Base-by-base conservation (phyloP, 2,797 vertebrate genomes). In the Pseudotriccus pelzelni region DNA sequence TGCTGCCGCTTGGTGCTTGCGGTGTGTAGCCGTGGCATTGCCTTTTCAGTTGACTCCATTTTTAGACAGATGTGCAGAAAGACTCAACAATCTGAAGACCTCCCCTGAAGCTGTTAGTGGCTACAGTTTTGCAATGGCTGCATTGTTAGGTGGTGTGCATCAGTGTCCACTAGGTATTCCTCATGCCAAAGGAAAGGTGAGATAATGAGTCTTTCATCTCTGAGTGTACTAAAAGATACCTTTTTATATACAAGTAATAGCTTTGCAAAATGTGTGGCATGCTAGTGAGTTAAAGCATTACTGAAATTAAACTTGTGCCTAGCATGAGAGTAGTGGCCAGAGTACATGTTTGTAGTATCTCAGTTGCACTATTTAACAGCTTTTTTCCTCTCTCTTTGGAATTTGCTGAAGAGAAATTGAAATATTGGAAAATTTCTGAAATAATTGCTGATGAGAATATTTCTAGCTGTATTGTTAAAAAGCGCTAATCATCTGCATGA, bases 111-210 rank as follows among this genome's bases (percentile, higher is more conserved):
- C 99, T 37, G 99, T 99, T 91, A 99, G 99, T 63, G 99, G 99
- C 9, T 99, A 99, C 97, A 99, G 99, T 98, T 99, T 99, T 93
- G 99, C 99, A 14, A 99, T 99, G 99, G 99, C 99, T 32, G 99
- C 99, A 78, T 97, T 99, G 84, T 98, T 99, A 80, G 99, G 99
- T 74, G 99, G 99, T 5, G 99, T 99, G 23, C 98, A 99, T 97
- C 99, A 99, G 97, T 99, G 99, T 97, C 99, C 99, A 0, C 97
- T 99, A 94, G 99, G 99, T 52, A 99, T 99, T 96, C 99, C 99
- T 67, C 99, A 99, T 17, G 98, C 99, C 87, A 99, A 99, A 98
- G 99, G 99, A 95, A 99, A 99, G 99, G 99, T 99, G 96, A 89
- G 98, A 76, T 67, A 27, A 47, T 44, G 24, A 36, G 30, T 20